Evolutionary conservation across 1,140 invertebrate species (phyloP), one percentile per base, ranked within the genome.

Genomic region (Euglossa dilemma): DNA sequence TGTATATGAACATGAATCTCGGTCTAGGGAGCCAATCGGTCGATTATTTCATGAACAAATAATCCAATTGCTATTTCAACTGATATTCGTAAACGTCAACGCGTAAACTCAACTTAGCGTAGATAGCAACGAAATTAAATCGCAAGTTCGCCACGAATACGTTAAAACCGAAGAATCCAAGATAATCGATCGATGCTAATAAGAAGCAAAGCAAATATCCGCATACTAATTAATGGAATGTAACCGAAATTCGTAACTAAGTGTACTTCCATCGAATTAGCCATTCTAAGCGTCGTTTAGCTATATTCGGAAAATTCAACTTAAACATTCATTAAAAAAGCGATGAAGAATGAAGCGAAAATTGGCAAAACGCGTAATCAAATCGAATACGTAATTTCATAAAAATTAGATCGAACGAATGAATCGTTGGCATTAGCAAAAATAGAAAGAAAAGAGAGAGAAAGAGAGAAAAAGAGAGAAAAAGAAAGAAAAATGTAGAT

Each of bases 1-100:
- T 71, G 80, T 84, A 79, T 82, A 82, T 85, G 73, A 81, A 85
- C 83, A 79, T 80, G 81, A 78, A 82, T 79, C 81, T 87, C 85
- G 77, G 74, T 73, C 86, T 70, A 57, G 74, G 88, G 82, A 80
- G 85, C 88, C 70, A 59, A 76, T 82, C 72, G 5, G 18, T 57
- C 52, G 23, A 59, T 67, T 20, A 36, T 25, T 47, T 23, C 6
- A 7, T 3, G 47, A 73, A 64, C 25, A 43, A 45, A 45, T 73
- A 45, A 73, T 57, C 36, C 25, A 6, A 18, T 28, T 9, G 0
- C 45, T 8, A 70, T 20, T 18, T 28, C 23, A 14, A 4, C 11
- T 47, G 0, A 47, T 3, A 0, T 7, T 8, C 12, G 4, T 36
- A 36, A 36, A 36, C 36, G 36, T 36, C 1, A 36, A 36, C 36